phyloP scores from a whole-genome alignment of 1,140 invertebrate genomes.

The Tetramorium alpestre region DNA sequence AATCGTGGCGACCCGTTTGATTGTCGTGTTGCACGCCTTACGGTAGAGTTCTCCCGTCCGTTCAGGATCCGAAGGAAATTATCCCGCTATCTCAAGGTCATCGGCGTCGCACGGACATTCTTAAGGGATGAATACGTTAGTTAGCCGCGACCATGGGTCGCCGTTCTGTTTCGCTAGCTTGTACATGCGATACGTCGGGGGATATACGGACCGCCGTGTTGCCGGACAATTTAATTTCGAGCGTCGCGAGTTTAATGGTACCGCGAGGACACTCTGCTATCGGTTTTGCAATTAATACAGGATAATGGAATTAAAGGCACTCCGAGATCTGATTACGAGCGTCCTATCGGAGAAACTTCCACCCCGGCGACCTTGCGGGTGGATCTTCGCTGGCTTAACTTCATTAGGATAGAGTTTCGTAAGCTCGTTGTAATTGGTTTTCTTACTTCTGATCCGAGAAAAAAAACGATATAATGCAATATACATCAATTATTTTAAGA shows the following conservation, averaged over 20 bases:
- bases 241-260: slow-evolving; percentile 50
- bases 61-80: slow-evolving; percentile 25
- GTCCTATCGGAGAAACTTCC: slow-evolving; percentile 39
- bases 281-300: slow-evolving; percentile 59
- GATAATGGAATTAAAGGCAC: slow-evolving; percentile 57
- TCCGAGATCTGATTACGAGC: slow-evolving; percentile 50
- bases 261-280: slow-evolving; percentile 46
- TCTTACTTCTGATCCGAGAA: slow-evolving; percentile 5
- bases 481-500: neutral
- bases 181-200: slow-evolving; percentile 11
- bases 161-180: slow-evolving; percentile 14
- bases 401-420: slow-evolving; percentile 28
- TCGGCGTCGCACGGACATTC: slow-evolving; percentile 62
- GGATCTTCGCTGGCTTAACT: slow-evolving; percentile 38
- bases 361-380: neutral
- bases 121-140: slow-evolving; percentile 60
- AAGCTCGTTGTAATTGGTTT: slow-evolving; percentile 38
- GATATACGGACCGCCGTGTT: slow-evolving; percentile 13
- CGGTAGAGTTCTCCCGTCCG: slow-evolving; percentile 50
- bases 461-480: neutral
- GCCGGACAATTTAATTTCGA: slow-evolving; percentile 51
- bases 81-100: slow-evolving; percentile 66
- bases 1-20: slow-evolving; percentile 59
- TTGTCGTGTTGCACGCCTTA: slow-evolving; percentile 52
- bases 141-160: neutral